A percentile compares a stretch with the other conserved stretches of the same genome.
Conservation (phyloP, 2,797 vertebrate genomes). For the Denticeps clupeoides region DNA sequence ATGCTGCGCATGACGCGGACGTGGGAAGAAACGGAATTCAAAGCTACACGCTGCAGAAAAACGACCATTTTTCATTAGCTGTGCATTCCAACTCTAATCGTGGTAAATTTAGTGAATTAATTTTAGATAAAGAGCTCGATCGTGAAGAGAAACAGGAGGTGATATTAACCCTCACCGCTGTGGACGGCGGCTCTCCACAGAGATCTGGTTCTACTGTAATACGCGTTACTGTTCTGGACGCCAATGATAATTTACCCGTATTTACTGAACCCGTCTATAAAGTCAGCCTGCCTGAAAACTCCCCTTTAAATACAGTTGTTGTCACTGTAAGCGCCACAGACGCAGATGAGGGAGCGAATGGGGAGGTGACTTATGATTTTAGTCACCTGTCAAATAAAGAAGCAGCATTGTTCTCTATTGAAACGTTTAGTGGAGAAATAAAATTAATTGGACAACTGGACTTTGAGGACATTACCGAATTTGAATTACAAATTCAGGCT, state of each 20-base stretch:
- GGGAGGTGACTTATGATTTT: background rate
- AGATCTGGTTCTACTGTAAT: background rate
- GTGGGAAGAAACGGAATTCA: slow-evolving; percentile 46
- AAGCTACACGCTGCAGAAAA: slow-evolving; percentile 5
- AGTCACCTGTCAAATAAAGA: background rate
- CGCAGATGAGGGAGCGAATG: background rate
- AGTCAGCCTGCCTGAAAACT: background rate
- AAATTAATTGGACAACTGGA: background rate
- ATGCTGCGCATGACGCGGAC: slow-evolving; percentile 52
- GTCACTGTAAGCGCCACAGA: background rate
- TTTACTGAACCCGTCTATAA: background rate
- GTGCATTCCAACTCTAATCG: slow-evolving; percentile 29
- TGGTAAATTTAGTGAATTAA: slow-evolving; percentile 7
- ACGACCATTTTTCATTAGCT: slow-evolving; percentile 35
- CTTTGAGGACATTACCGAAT: slow-evolving; percentile 14
- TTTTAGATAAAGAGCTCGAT: background rate
- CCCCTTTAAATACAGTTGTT: background rate
- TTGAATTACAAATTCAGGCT: slow-evolving; percentile 54
- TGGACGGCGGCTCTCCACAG: background rate
- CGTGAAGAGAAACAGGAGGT: background rate
- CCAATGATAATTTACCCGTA: background rate
- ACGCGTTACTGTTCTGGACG: background rate
- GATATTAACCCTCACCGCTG: background rate
- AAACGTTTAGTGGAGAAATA: background rate
- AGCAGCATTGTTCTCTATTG: background rate